Percentiles rank a stretch among this genome's conserved stretches.
Conservation (phyloP, 2,797 vertebrate genomes). For the Leucoraja ocellata region DNA sequence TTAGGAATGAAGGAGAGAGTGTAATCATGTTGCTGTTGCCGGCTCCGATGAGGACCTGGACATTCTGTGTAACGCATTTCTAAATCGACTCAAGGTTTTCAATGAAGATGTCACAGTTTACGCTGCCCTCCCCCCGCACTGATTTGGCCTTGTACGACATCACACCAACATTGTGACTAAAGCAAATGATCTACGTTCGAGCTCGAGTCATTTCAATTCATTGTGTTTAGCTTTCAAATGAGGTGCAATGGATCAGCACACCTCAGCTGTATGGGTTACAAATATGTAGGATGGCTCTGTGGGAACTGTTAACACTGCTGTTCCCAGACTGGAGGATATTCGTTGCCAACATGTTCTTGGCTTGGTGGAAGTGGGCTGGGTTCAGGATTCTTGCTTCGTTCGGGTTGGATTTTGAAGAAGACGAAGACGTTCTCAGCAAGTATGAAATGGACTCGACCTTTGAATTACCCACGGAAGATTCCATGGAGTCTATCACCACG, state of each 20-base stretch:
- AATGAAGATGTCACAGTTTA: not conserved
- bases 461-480: not conserved
- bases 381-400: not conserved
- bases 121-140: not conserved
- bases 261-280: not conserved
- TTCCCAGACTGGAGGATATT: not conserved
- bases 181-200: not conserved
- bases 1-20: not conserved
- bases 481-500: not conserved
- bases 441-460: not conserved
- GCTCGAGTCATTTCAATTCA: not conserved
- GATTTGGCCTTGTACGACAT: slow-evolving; percentile 3
- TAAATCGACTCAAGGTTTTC: not conserved
- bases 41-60: not conserved
- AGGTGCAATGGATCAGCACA: not conserved
- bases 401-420: not conserved
- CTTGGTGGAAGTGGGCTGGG: not conserved
- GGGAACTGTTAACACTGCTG: not conserved
- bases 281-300: not conserved
- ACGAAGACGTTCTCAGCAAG: not conserved
- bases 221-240: not conserved
- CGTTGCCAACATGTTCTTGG: not conserved
- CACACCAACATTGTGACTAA: slow-evolving; percentile 13
- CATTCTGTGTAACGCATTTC: not conserved
- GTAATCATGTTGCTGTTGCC: not conserved